phyloP scores from a whole-genome alignment of 1,140 invertebrate species.

The Argopecten irradians region DNA sequence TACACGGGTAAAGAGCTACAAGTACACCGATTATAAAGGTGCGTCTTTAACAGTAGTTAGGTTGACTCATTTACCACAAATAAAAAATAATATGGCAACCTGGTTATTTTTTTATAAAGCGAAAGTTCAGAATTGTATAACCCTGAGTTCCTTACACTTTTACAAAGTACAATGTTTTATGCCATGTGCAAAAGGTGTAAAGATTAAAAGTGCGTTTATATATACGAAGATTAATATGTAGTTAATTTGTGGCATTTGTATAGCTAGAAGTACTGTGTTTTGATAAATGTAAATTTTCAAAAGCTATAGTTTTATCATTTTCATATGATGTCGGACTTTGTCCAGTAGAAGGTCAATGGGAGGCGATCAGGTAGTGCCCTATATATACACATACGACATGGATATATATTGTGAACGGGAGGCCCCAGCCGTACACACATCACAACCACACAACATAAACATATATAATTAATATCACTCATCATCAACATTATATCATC shows the following conservation, averaged over 20 bases:
- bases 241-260: background rate
- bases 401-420: conserved; percentile 18
- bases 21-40: too few species aligned
- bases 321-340: conserved; percentile 16
- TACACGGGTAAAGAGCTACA: background rate
- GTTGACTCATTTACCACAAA: background rate
- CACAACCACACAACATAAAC: background rate
- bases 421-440: background rate
- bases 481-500: background rate
- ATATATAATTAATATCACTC: background rate
- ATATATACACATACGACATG: background rate
- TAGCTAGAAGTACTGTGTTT: background rate
- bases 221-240: background rate
- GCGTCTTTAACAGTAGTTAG: background rate
- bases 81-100: conserved; percentile 6
- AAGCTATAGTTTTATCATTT: background rate
- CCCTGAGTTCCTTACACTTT: background rate
- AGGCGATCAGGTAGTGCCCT: conserved; percentile 13
- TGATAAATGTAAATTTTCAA: background rate
- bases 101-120: background rate
- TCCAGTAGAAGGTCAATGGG: conserved; percentile 14
- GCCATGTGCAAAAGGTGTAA: background rate
- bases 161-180: background rate
- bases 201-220: background rate
- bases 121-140: background rate